Evolutionary conservation across 2,113 vertebrate species (phyloP).

Genomic region (Trematomus loennbergii): DNA sequence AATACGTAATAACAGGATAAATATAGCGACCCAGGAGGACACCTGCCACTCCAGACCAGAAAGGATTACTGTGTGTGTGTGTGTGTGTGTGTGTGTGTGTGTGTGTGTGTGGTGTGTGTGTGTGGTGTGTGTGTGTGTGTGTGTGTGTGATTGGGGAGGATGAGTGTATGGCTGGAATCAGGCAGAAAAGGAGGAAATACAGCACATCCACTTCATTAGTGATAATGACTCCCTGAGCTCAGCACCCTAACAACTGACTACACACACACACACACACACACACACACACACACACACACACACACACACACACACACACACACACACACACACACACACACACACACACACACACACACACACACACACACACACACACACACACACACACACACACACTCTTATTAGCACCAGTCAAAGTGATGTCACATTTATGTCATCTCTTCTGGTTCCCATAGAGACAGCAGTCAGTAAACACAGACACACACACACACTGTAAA

Average conservation of each 20-base stretch:
- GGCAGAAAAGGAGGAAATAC: background rate
- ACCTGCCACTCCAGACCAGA: background rate
- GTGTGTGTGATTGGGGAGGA: background rate
- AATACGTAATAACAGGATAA: background rate
- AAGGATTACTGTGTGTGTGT: background rate
- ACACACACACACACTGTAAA: slow-evolving; percentile 1
- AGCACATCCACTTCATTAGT: slow-evolving; percentile 73
- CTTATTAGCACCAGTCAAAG: slow-evolving; percentile 59
- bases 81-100: slow-evolving; percentile 14
- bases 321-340: no score
- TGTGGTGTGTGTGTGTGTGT: background rate
- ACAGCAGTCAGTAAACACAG: slow-evolving; percentile 72
- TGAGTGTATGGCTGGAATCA: slow-evolving; percentile 3
- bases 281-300: no score
- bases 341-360: no score
- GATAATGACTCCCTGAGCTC: slow-evolving; percentile 72
- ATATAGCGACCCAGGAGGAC: background rate
- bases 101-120: slow-evolving; percentile 1
- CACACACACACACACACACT: slow-evolving; percentile 6
- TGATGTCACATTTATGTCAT: slow-evolving; percentile 67
- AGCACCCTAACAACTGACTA: slow-evolving; percentile 58
- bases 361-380: no score
- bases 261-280: no score
- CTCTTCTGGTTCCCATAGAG: slow-evolving; percentile 82
- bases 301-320: no score